phyloP scores from a whole-genome alignment of 2,797 vertebrate species.

The Mus minutoides region DNA sequence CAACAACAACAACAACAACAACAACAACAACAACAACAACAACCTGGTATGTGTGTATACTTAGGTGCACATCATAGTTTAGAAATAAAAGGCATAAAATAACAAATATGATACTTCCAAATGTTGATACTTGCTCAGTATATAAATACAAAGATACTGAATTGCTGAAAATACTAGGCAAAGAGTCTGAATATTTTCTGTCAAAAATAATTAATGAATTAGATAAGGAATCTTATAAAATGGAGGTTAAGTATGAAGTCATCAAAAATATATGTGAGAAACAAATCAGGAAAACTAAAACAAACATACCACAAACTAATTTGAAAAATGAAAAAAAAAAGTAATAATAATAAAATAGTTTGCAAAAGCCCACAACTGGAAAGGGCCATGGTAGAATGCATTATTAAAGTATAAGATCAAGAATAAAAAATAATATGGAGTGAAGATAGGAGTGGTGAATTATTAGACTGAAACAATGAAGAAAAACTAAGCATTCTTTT shows the following conservation, averaged over 20 bases:
- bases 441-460: not conserved
- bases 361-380: not conserved
- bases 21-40: too few species aligned
- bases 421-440: not conserved
- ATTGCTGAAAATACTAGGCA: not conserved
- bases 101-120: not conserved
- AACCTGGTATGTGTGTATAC: not conserved
- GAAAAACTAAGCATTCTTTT: not conserved
- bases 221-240: not conserved
- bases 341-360: not conserved
- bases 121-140: not conserved
- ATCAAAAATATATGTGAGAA: not conserved
- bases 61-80: not conserved
- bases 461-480: not conserved
- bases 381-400: not conserved
- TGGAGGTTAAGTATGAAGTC: not conserved
- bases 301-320: not conserved
- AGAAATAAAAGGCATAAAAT: not conserved
- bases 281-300: not conserved
- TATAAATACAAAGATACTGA: not conserved
- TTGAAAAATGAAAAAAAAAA: not conserved
- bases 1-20: not conserved
- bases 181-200: not conserved
- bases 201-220: not conserved
- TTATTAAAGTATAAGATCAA: not conserved